phyloP scores from a whole-genome alignment of 2,888 invertebrate species.

The Branchellion lobata region DNA sequence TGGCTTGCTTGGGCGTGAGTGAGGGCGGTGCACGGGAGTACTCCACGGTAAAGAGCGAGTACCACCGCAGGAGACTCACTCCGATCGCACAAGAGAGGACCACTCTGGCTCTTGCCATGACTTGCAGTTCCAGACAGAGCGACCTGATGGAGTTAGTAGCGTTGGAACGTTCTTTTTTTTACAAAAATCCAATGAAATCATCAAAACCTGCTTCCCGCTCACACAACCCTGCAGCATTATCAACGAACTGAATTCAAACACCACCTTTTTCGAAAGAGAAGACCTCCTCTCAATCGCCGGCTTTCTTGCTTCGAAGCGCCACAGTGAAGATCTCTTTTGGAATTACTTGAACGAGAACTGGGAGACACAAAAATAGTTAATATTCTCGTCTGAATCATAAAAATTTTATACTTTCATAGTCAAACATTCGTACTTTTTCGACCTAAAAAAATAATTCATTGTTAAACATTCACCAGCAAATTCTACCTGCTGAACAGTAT shows the following conservation, averaged over 20 bases:
- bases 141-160: background rate
- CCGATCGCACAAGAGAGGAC: slow-evolving; percentile 25
- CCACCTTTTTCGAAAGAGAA: background rate
- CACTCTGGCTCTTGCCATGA: slow-evolving; percentile 1
- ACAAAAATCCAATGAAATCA: too few relatives aligned
- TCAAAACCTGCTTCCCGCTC: too few relatives aligned
- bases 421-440: too few relatives aligned
- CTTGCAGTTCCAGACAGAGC: background rate
- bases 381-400: too few relatives aligned
- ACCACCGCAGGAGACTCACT: background rate
- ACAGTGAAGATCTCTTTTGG: slow-evolving; percentile 5
- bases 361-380: background rate
- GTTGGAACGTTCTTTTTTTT: background rate
- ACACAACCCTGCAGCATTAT: background rate
- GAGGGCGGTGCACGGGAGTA: background rate
- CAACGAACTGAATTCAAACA: background rate
- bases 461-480: background rate
- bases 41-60: slow-evolving; percentile 2
- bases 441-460: too few relatives aligned
- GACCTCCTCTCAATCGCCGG: background rate
- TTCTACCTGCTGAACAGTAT: too few relatives aligned
- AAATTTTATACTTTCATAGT: too few relatives aligned
- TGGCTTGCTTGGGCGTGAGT: slow-evolving; percentile 33
- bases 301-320: slow-evolving; percentile 24
- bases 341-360: slow-evolving; percentile 28